phyloP scores from a whole-genome alignment of 2,888 invertebrate genomes.

The Hemithea aestivaria region DNA sequence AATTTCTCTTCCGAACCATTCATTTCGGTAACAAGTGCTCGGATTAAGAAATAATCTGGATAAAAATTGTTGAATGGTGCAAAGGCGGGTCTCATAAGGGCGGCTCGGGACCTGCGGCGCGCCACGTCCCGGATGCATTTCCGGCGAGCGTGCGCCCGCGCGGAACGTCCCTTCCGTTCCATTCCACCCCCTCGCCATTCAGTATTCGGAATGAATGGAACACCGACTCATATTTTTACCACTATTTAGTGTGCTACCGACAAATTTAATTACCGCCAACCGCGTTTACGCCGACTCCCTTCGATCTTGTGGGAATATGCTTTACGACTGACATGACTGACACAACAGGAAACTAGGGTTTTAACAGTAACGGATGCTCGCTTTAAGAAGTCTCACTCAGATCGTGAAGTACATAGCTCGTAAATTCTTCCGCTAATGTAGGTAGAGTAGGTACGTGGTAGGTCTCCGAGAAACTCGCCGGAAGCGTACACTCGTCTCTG shows the following conservation, averaged over 20 bases:
- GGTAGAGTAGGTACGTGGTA: slow-evolving; percentile 13
- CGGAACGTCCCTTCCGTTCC: slow-evolving; percentile 74
- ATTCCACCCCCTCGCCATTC: slow-evolving; percentile 64
- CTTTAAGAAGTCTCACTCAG: slow-evolving; percentile 26
- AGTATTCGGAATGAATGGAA: slow-evolving; percentile 54
- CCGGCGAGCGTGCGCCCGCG: slow-evolving; percentile 67
- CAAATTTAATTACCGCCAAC: slow-evolving; percentile 41
- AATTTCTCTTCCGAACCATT: too few species aligned
- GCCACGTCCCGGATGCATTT: slow-evolving; percentile 74
- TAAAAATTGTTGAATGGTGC: slow-evolving; percentile 13
- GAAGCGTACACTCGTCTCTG: slow-evolving; percentile 3
- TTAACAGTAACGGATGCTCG: slow-evolving; percentile 25
- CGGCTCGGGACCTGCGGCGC: slow-evolving; percentile 47
- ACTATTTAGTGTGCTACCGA: slow-evolving; percentile 30
- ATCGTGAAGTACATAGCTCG: slow-evolving; percentile 24
- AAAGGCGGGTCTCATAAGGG: slow-evolving; percentile 36
- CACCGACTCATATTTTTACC: slow-evolving; percentile 26
- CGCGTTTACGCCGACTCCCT: slow-evolving; percentile 30
- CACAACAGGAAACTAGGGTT: slow-evolving; percentile 31
- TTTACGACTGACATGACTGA: slow-evolving; percentile 31
- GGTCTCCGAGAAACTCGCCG: slow-evolving; percentile 10
- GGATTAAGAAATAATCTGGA: too few species aligned
- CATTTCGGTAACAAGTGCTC: too few species aligned
- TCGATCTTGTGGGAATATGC: slow-evolving; percentile 39
- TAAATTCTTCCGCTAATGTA: slow-evolving; percentile 20